These are phyloP conservation scores for Eremobia ochroleuca DNA, from an alignment of 2,888 invertebrate species.

Conservation along the genomic window DNA sequence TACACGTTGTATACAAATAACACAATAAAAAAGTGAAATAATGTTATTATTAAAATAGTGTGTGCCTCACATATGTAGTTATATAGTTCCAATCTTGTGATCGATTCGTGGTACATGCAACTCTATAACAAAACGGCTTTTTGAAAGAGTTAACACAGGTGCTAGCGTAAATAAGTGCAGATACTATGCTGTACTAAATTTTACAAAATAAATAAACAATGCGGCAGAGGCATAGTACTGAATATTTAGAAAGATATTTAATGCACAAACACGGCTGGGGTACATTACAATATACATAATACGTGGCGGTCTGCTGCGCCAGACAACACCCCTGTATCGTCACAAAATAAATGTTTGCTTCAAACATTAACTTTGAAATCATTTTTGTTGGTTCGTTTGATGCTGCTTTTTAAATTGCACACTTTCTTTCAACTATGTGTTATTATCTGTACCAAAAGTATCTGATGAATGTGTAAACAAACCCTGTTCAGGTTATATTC, in stretches of 20 bases:
- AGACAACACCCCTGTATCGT: background rate
- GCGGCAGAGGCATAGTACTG: conserved; percentile 24
- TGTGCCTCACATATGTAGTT: background rate
- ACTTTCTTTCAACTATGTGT: background rate
- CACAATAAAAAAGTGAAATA: background rate
- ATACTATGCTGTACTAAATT: conserved; percentile 19
- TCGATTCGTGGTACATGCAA: background rate
- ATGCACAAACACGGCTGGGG: conserved; percentile 59
- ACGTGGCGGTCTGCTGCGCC: background rate
- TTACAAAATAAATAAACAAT: conserved; percentile 40
- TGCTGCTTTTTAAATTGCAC: background rate
- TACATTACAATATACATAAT: conserved; percentile 29
- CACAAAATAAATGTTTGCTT: conserved; percentile 32
- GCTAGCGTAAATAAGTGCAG: background rate
- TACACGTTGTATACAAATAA: too few relatives aligned
- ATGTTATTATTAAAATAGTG: background rate
- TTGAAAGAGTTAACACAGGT: background rate
- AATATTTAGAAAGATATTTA: conserved; percentile 59
- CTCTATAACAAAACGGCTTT: background rate
- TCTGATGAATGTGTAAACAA: background rate
- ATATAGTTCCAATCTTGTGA: background rate
- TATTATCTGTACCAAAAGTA: background rate
- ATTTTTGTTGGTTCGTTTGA: background rate
- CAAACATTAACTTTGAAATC: conserved; percentile 5
- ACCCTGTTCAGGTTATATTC: background rate